Percentiles rank a stretch among this genome's conserved stretches.
These are phyloP conservation scores for Saturnia pavonia DNA, from an alignment of 2,888 invertebrate species.

Conservation along the genomic window DNA sequence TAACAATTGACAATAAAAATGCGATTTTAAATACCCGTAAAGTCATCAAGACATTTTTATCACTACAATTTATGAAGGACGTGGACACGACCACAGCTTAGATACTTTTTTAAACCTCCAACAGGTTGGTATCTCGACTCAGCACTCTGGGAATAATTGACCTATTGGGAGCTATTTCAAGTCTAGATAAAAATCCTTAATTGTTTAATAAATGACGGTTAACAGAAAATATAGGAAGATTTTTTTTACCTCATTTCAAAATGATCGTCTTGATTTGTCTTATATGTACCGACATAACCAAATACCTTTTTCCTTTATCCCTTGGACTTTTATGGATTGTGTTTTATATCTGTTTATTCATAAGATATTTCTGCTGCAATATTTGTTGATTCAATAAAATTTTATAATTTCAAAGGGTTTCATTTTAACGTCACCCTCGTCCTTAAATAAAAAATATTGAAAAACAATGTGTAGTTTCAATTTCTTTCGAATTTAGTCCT, in stretches of 20 bases:
- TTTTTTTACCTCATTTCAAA: neutral
- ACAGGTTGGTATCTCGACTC: neutral
- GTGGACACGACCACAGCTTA: neutral
- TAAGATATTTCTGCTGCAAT: conserved; percentile 19
- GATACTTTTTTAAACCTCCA: neutral
- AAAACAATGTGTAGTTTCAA: conserved; percentile 76
- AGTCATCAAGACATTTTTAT: neutral
- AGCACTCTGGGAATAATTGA: neutral
- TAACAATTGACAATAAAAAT: neutral
- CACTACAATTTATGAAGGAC: neutral
- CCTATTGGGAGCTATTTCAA: neutral
- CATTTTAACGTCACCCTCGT: conserved; percentile 69
- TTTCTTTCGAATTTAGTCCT: conserved; percentile 53
- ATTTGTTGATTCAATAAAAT: conserved; percentile 63
- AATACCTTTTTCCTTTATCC: conserved; percentile 16
- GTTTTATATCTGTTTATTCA: conserved; percentile 12
- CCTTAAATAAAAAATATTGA: conserved; percentile 73
- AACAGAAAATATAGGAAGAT: neutral
- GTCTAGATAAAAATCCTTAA: neutral
- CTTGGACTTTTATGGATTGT: conserved; percentile 18
- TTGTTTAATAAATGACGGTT: neutral
- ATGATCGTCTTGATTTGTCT: conserved; percentile 18
- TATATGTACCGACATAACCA: conserved; percentile 33
- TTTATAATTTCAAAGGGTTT: conserved; percentile 72
- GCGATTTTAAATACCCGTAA: neutral